Evolutionary conservation across 2,113 vertebrate genomes (phyloP), one percentile per base, ranked within the genome.

Genomic region (Climacteris rufus): DNA sequence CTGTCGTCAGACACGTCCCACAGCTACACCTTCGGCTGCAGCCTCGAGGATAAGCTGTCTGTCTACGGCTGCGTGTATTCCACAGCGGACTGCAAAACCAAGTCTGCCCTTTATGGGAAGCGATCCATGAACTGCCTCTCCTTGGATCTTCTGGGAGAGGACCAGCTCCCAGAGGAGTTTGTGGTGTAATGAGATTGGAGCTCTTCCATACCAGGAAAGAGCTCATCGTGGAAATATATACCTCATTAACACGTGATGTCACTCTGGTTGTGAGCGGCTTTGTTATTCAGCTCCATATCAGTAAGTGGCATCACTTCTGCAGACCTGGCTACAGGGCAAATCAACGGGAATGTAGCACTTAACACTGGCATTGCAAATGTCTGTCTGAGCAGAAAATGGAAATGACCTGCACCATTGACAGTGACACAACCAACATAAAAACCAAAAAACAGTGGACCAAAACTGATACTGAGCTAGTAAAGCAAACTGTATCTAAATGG

Each of bases 91-190:
- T 98, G 96, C 94, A 97, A 97, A 89, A 97, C 96, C 83, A 98
- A 98, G 92, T 97, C 98, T 60, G 98, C 97, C 45, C 98, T 98
- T 91, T 98, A 97, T 7, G 98, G 98, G 68, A 98, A 98, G 56
- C 96, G 98, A 94, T 98, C 99, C 59, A 96, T 95, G 87, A 98
- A 98, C 97, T 98, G 98, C 95, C 97, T 98, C 86, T 98, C 98
- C 45, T 93, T 99, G 91, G 97, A 98, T 97, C 97, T 98, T 77
- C 96, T 98, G n/a, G 97, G 97, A 45, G 98, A 98, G 63, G 98
- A 98, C 57, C 98, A 97, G 72, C 94, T 97, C 49, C 96, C 97
- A 2, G 98, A 99, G 94, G 98, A 99, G 92, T 98, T 98, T 87
- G 98, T 98, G 83, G 97, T 99, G 59, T 99, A 97, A 96, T 79